Base-by-base conservation (phyloP, 1,140 invertebrate species). In the Limonius californicus region DNA sequence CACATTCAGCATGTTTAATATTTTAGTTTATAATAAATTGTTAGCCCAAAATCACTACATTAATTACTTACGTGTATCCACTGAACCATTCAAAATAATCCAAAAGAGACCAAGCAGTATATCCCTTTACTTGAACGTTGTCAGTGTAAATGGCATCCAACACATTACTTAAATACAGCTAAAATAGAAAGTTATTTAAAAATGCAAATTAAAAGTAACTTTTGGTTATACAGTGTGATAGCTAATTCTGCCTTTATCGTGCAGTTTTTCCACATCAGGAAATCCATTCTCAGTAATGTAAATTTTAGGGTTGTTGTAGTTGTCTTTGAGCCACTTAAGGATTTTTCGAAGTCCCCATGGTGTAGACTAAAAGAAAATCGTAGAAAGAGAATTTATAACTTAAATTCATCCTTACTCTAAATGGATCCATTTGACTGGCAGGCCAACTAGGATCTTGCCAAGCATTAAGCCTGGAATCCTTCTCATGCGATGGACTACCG, bases 281-380 rank as follows among this genome's bases (percentile, higher is more conserved):
- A 81, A 79, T 0, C 89, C 89, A 73, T 90, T 91, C 81, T 91
- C 89, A 0, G 88, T 88, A 0, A 91, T 81, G 59, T 87, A 84
- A 18, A 91, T 82, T 18, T 82, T 80, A 4, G 85, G 81, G 68
- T 85, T 84, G 27, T 85, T 81, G 67, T 87, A 90, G 8, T 80
- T 73, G 0, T 75, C 69, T 53, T 79, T 78, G 8, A 90, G 79
- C 80, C 83, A 86, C 53, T 84, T 83, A 14, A 89, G 68, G 21
- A 81, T 12, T 20, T 77, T 73, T 27, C 83, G 71, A n/a, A 87
- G 73, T 0, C 84, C 81, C 64, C 74, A 72, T 0, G 84, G 84
- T 0, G 81, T 72, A 3, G 78, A 55, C 21, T 56, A 32, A 20
- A 61, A 54, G 12, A 2, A 14, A 43, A n/a, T 20, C 35, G 57